A percentile compares a stretch with the other conserved stretches of the same genome.
These are phyloP conservation scores for Apogon talboti DNA, from an alignment of 2,797 vertebrate genomes.

Conservation along the genomic window DNA sequence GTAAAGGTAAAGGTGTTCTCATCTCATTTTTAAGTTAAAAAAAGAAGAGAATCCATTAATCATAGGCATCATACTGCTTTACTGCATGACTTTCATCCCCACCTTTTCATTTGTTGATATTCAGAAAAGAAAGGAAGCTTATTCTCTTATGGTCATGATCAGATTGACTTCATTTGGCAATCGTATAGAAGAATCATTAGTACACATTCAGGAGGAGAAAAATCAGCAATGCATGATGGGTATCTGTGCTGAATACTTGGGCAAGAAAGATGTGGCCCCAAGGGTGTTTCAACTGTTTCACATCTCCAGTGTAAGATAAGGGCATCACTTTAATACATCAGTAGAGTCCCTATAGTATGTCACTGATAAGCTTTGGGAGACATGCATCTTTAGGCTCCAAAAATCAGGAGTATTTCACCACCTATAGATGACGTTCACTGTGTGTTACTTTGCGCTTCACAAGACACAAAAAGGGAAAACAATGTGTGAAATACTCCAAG, in stretches of 20 bases:
- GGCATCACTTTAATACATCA: constrained; percentile 14
- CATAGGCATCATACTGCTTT: constrained; percentile 16
- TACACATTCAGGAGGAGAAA: constrained; percentile 35
- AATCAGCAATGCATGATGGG: constrained; percentile 26
- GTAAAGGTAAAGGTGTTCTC: too few species aligned
- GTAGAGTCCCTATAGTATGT: constrained; percentile 10
- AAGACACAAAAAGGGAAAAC: constrained; percentile 1
- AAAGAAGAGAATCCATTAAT: too few species aligned
- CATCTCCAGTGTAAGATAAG: constrained; percentile 36
- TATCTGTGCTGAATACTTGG: constrained; percentile 40
- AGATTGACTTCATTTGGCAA: constrained; percentile 47
- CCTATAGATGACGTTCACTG: background rate
- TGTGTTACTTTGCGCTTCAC: constrained; percentile 2
- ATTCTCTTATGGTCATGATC: constrained; percentile 44
- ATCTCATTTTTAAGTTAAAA: too few species aligned
- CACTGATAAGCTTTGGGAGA: constrained; percentile 6
- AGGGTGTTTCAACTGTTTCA: constrained; percentile 37
- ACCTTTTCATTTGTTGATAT: constrained; percentile 37
- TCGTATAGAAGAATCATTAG: constrained; percentile 38
- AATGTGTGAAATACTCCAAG: constrained; percentile 14
- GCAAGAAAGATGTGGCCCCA: constrained; percentile 16
- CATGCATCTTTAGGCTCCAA: constrained; percentile 20
- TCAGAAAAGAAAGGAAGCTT: constrained; percentile 35
- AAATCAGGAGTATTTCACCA: constrained; percentile 3
- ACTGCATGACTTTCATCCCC: constrained; percentile 27